These are phyloP conservation scores for Tolypeutes matacus DNA, from an alignment of 2,797 vertebrate genomes.

Conservation along the genomic window DNA sequence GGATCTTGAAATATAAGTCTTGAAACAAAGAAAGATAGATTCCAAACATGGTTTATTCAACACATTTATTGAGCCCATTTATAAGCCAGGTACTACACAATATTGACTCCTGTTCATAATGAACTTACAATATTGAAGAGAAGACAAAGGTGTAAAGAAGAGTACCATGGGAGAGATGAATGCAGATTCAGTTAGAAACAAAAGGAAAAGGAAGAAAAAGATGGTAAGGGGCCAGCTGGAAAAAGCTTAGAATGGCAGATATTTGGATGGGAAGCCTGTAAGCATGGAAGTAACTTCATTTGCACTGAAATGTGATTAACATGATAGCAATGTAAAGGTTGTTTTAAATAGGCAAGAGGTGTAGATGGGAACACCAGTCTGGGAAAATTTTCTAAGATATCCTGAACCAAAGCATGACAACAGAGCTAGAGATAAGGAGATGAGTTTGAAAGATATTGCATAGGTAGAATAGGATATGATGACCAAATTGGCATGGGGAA, in stretches of 20 bases:
- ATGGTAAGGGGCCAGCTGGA: background rate
- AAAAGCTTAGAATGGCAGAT: background rate
- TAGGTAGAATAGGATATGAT: background rate
- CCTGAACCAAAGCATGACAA: background rate
- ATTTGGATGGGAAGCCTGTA: background rate
- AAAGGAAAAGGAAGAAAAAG: constrained; percentile 43
- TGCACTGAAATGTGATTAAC: background rate
- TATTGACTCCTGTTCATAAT: constrained; percentile 11
- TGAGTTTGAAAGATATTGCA: background rate
- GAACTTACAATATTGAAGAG: background rate
- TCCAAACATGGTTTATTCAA: background rate
- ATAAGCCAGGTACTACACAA: background rate
- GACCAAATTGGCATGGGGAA: background rate
- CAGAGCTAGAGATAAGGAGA: background rate
- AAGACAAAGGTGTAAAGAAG: background rate
- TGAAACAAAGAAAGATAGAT: constrained; percentile 50
- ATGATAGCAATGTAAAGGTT: background rate
- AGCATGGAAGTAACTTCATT: background rate
- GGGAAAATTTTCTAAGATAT: background rate
- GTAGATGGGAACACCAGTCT: background rate
- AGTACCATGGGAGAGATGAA: background rate
- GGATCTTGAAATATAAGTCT: background rate
- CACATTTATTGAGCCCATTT: constrained; percentile 35
- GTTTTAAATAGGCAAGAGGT: constrained; percentile 11
- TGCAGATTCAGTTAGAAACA: background rate